A percentile compares a stretch with the other conserved stretches of the same genome.
phyloP scores from a whole-genome alignment of 2,888 invertebrate genomes.

The Thereva unica region DNA sequence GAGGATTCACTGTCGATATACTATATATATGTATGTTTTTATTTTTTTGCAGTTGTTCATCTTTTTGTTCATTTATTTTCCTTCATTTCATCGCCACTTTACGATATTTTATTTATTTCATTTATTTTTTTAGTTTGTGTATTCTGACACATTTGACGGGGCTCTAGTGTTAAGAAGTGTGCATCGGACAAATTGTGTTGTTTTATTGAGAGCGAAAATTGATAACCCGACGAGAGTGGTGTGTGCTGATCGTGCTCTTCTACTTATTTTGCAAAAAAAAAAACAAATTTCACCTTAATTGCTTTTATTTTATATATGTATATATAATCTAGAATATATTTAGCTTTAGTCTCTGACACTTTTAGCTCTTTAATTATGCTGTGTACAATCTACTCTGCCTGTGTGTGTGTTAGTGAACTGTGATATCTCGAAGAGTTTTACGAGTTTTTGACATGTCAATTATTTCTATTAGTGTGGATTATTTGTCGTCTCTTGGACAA shows the following conservation, averaged over 20 bases:
- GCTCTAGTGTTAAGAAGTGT: too few species aligned
- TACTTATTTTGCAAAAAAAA: too few species aligned
- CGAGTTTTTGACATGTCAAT: slow-evolving; percentile 31
- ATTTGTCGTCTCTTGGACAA: not conserved
- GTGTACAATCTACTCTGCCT: too few species aligned
- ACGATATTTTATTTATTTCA: not conserved
- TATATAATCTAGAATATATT: too few species aligned
- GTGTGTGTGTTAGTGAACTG: not conserved
- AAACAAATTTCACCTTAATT: too few species aligned
- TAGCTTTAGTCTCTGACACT: too few species aligned
- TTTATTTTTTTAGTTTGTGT: not conserved
- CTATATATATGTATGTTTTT: not conserved
- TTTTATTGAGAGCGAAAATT: too few species aligned
- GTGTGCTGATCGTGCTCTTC: too few species aligned
- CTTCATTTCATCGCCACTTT: not conserved
- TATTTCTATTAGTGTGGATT: slow-evolving; percentile 25
- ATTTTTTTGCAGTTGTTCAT: not conserved
- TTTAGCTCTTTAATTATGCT: too few species aligned
- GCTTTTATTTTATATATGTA: too few species aligned
- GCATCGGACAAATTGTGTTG: too few species aligned
- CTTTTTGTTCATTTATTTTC: not conserved
- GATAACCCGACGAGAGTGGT: too few species aligned
- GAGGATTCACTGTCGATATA: slow-evolving; percentile 14
- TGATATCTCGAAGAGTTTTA: slow-evolving; percentile 25
- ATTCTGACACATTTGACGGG: not conserved